phyloP scores from a whole-genome alignment of 2,888 invertebrate species.

The Lobophora halterata region DNA sequence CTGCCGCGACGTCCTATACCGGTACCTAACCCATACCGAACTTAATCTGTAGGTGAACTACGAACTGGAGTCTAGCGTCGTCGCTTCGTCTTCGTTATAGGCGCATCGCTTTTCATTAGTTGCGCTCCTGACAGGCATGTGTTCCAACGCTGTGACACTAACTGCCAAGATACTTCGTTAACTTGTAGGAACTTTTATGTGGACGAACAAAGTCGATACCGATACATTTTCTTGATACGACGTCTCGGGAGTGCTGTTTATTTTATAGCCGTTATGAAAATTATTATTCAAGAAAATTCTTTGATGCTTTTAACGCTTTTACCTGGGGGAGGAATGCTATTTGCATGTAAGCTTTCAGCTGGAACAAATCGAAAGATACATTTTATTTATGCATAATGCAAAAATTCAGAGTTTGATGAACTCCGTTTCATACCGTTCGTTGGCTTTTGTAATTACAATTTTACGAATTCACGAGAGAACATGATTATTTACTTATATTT shows the following conservation, averaged over 20 bases:
- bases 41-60: constrained; percentile 45
- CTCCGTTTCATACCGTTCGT: too few relatives aligned
- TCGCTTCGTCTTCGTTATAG: constrained; percentile 60
- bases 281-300: constrained; percentile 23
- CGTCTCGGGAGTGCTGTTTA: constrained; percentile 24
- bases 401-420: constrained; percentile 7
- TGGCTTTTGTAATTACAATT: too few relatives aligned
- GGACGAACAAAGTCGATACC: constrained; percentile 29
- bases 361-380: constrained; percentile 2
- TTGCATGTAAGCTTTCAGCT: constrained; percentile 5
- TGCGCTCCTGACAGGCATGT: constrained; percentile 45
- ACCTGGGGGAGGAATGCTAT: constrained; percentile 14
- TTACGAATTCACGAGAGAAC: too few relatives aligned
- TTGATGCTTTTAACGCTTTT: constrained; percentile 18
- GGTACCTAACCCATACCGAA: constrained; percentile 39
- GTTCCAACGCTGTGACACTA: constrained; percentile 38
- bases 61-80: constrained; percentile 37
- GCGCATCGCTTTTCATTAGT: constrained; percentile 67
- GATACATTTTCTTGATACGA: constrained; percentile 29
- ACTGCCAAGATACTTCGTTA: constrained; percentile 43
- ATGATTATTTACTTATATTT: too few relatives aligned
- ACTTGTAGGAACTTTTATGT: constrained; percentile 48
- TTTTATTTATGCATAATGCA: constrained; percentile 6
- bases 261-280: constrained; percentile 21
- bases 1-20: too few relatives aligned